phyloP scores from a whole-genome alignment of 2,888 invertebrate genomes.

The Lithodes maja region DNA sequence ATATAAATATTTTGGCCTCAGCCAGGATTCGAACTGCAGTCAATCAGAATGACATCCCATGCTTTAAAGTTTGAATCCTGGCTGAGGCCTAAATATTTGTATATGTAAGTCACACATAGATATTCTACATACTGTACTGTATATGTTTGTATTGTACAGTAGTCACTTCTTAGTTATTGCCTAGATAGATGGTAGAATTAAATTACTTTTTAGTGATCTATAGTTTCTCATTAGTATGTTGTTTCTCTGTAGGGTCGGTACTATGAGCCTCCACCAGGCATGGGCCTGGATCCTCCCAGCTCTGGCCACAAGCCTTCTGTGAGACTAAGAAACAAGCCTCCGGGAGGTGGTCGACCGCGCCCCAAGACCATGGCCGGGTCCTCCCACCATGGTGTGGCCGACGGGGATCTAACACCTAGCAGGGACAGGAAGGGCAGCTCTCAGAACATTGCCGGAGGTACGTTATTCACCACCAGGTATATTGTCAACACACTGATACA shows the following conservation, averaged over 20 bases:
- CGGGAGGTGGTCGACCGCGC: slow-evolving; percentile 74
- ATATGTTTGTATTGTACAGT: too few species aligned
- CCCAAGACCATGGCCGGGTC: slow-evolving; percentile 80
- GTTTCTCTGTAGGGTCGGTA: slow-evolving; percentile 59
- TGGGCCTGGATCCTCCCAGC: slow-evolving; percentile 55
- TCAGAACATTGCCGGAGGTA: slow-evolving; percentile 66
- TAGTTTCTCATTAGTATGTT: background rate
- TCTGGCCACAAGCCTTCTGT: slow-evolving; percentile 65
- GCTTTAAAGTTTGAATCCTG: too few species aligned
- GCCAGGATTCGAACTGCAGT: too few species aligned
- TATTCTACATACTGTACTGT: too few species aligned
- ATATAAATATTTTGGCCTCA: too few species aligned
- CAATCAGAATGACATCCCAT: too few species aligned
- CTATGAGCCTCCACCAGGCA: slow-evolving; percentile 69
- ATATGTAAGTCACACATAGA: too few species aligned
- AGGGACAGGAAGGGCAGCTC: slow-evolving; percentile 67
- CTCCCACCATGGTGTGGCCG: slow-evolving; percentile 72
- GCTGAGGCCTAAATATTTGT: too few species aligned
- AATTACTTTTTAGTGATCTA: too few species aligned
- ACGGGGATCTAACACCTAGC: slow-evolving; percentile 80
- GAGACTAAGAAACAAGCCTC: slow-evolving; percentile 76
- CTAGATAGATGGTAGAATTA: too few species aligned
- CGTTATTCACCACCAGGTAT: background rate
- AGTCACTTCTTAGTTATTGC: too few species aligned
- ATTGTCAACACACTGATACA: too few species aligned